A percentile compares a stretch with the other conserved stretches of the same genome.
Conservation (phyloP, 2,113 vertebrate genomes). For the Rhynchopsitta pachyrhyncha region DNA sequence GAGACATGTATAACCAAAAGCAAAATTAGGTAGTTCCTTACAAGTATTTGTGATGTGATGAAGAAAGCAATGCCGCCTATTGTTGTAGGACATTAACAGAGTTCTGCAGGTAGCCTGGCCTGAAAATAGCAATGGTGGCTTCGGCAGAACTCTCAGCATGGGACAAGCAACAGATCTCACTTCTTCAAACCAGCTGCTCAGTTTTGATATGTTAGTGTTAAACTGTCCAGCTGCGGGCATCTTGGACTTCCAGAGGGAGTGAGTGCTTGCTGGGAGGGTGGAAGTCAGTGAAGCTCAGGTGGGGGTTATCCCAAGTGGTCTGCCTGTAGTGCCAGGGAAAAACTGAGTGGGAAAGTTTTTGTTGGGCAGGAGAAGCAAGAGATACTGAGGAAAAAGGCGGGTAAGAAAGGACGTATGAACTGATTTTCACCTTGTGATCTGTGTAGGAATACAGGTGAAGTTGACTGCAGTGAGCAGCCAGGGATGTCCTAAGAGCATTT, state of each 20-base stretch:
- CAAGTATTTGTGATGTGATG: neutral
- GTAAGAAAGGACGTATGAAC: neutral
- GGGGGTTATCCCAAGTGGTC: neutral
- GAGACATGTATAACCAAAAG: neutral
- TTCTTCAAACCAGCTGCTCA: neutral
- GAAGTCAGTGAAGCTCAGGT: neutral
- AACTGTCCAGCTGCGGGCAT: neutral
- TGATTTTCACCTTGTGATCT: neutral
- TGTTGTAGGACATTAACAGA: neutral
- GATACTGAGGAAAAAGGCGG: neutral
- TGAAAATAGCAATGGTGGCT: neutral
- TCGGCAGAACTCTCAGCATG: neutral
- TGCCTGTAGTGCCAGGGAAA: neutral
- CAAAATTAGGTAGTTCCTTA: neutral
- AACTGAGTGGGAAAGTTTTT: neutral
- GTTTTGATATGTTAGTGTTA: neutral
- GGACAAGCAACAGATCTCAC: neutral
- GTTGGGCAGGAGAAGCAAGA: neutral
- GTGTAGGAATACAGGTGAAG: fast-evolving
- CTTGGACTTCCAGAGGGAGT: neutral
- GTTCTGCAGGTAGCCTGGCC: neutral
- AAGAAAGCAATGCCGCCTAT: neutral
- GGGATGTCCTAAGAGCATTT: neutral
- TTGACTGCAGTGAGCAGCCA: neutral
- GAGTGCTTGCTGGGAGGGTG: neutral